These are phyloP conservation scores for Cephalopholis sonnerati DNA, from an alignment of 2,113 vertebrate species.

Conservation along the genomic window DNA sequence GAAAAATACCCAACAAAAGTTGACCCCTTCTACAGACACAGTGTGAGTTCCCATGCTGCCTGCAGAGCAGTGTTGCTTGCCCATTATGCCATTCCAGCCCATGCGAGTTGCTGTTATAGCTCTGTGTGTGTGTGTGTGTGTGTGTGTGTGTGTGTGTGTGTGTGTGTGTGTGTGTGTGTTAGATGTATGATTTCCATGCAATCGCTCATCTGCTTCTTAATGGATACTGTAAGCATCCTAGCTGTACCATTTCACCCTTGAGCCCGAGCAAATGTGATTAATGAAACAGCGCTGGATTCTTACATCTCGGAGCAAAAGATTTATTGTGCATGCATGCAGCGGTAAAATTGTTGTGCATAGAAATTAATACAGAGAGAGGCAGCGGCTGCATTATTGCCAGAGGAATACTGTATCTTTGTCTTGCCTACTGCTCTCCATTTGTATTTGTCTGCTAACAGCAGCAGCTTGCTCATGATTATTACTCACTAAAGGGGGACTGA, in stretches of 20 bases:
- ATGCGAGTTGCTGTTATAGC: background rate
- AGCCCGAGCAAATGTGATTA: slow-evolving; percentile 33
- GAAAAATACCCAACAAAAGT: slow-evolving; percentile 99
- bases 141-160: background rate
- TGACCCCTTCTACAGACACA: slow-evolving; percentile 99
- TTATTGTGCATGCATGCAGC: slow-evolving; percentile 37
- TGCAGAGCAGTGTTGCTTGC: slow-evolving; percentile 30
- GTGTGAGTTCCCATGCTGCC: slow-evolving; percentile 89
- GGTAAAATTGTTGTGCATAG: slow-evolving; percentile 14
- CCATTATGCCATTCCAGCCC: slow-evolving; percentile 27
- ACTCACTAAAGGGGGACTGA: slow-evolving; percentile 14
- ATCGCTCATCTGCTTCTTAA: slow-evolving; percentile 44
- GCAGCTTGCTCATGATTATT: slow-evolving; percentile 40
- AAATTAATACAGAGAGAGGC: slow-evolving; percentile 26
- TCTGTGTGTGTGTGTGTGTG: background rate
- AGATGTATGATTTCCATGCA: slow-evolving; percentile 30
- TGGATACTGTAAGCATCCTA: slow-evolving; percentile 33
- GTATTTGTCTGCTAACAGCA: slow-evolving; percentile 56
- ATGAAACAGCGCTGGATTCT: slow-evolving; percentile 35
- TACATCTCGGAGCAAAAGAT: slow-evolving; percentile 18
- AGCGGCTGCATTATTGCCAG: slow-evolving; percentile 10
- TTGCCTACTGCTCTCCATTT: slow-evolving; percentile 20
- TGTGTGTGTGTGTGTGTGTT: slow-evolving; percentile 17
- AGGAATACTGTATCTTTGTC: slow-evolving; percentile 41
- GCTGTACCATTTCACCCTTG: slow-evolving; percentile 44